Conservation (phyloP, 2,113 vertebrate genomes). For the Channa maculata region DNA sequence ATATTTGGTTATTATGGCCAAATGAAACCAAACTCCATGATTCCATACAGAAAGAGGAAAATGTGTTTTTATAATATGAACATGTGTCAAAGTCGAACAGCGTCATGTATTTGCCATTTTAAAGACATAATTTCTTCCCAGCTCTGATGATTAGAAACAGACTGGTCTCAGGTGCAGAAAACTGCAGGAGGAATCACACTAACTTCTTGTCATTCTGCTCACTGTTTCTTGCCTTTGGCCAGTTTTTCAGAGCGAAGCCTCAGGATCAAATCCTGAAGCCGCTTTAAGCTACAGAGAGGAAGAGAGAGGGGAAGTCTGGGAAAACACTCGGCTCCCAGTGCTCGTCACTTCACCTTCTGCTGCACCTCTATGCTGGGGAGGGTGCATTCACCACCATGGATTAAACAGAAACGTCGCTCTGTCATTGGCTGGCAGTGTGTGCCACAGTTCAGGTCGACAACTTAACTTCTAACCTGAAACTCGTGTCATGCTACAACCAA, state of each 20-base stretch:
- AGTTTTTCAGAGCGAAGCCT: slow-evolving; percentile 38
- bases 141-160: neutral
- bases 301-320: slow-evolving; percentile 47
- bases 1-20: no score
- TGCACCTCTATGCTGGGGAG: neutral
- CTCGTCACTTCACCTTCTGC: slow-evolving; percentile 31
- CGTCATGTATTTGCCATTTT: no score
- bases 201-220: slow-evolving; percentile 50
- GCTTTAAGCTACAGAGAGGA: slow-evolving; percentile 47
- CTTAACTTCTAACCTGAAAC: neutral
- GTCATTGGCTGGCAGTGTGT: slow-evolving; percentile 23
- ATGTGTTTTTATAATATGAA: no score
- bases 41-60: no score
- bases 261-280: slow-evolving; percentile 54
- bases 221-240: slow-evolving; percentile 41
- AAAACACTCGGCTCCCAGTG: slow-evolving; percentile 46
- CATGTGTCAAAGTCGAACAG: no score
- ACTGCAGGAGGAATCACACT: no score
- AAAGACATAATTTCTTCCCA: neutral
- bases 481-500: neutral
- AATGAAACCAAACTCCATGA: no score
- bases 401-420: neutral
- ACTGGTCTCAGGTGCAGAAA: neutral
- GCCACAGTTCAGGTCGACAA: neutral
- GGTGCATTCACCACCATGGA: neutral